Evolutionary conservation across 2,113 vertebrate genomes (phyloP).

Genomic region (Apteryx mantelli): DNA sequence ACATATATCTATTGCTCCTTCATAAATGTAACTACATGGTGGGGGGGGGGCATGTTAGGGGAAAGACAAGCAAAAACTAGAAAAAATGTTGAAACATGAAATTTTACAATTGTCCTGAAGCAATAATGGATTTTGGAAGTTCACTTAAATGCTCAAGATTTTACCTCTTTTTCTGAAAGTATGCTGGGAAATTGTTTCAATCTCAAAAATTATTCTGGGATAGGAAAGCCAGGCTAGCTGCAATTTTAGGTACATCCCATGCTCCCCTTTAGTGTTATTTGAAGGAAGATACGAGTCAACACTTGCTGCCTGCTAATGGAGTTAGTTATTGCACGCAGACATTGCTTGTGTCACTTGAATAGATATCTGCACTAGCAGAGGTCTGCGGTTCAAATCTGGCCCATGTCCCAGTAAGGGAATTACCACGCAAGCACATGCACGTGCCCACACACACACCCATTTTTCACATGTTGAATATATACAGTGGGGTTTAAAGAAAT

Average conservation of each 20-base stretch:
- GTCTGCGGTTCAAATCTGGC: not conserved
- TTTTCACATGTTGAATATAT: not conserved
- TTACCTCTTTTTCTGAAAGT: slow-evolving; percentile 26
- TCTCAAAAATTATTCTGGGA: not conserved
- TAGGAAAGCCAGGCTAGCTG: not conserved
- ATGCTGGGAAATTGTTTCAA: slow-evolving; percentile 1
- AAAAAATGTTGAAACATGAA: not conserved
- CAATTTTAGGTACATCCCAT: not conserved
- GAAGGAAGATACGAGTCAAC: not conserved
- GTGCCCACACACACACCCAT: accelerated
- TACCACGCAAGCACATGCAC: not conserved
- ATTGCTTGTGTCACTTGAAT: not conserved
- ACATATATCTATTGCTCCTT: not conserved
- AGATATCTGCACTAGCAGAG: not conserved
- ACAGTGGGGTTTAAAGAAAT: not conserved
- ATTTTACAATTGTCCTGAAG: not conserved
- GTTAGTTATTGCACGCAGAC: not conserved
- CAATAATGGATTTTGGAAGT: not conserved
- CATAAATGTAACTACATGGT: not conserved
- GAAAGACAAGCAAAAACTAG: not conserved
- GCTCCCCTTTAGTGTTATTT: not conserved
- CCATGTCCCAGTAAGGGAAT: not conserved
- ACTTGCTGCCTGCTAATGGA: not conserved
- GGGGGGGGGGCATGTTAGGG: no score
- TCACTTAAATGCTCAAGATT: not conserved